phyloP scores from a whole-genome alignment of 2,113 vertebrate species.

The Montifringilla adamsi region DNA sequence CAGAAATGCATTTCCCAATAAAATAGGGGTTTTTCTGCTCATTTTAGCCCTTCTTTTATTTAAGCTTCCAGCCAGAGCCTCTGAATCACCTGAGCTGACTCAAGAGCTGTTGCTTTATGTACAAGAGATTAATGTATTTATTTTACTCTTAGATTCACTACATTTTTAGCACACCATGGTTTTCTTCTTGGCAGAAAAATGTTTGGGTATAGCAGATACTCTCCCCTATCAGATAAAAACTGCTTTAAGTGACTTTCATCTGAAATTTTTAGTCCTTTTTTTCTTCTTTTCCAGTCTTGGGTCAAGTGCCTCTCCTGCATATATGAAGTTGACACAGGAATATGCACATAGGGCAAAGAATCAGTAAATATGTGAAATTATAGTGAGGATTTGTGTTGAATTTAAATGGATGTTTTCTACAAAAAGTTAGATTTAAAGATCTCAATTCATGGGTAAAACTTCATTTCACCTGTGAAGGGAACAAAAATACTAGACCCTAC shows the following conservation, averaged over 20 bases:
- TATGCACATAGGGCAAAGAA: accelerated
- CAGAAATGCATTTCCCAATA: background rate
- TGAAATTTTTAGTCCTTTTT: background rate
- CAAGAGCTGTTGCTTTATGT: background rate
- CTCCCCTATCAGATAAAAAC: background rate
- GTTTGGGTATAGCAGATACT: background rate
- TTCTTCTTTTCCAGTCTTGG: background rate
- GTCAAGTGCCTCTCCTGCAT: background rate
- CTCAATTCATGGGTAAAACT: accelerated
- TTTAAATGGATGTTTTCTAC: background rate
- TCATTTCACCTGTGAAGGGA: background rate
- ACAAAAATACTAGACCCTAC: background rate
- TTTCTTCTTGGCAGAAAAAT: background rate
- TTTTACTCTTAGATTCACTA: background rate
- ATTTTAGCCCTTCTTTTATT: background rate
- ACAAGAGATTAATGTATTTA: background rate
- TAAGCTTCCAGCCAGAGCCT: background rate
- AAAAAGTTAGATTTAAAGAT: background rate
- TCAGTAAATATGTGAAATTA: background rate
- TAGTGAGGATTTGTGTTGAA: accelerated
- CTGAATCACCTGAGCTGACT: background rate
- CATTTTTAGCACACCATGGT: accelerated
- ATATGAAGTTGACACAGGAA: background rate
- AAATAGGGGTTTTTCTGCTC: background rate
- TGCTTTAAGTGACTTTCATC: background rate